Conservation (phyloP, 2,888 invertebrate species). For the Drosophila antonietae region DNA sequence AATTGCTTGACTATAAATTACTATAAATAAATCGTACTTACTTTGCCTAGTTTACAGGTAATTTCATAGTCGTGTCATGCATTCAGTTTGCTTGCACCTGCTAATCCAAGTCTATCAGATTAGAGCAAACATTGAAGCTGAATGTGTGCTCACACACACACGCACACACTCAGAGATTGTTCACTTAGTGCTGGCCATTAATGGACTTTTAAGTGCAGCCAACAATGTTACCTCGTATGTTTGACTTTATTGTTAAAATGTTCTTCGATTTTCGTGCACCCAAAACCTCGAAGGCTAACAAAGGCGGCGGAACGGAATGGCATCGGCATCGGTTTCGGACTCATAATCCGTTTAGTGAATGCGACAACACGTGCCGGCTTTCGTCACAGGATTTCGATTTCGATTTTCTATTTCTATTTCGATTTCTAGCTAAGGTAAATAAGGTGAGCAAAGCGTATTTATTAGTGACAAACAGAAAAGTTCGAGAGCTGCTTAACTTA, state of each 20-base stretch:
- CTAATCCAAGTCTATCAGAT: constrained; percentile 40
- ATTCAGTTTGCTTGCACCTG: constrained; percentile 3
- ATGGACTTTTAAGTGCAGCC: constrained; percentile 79
- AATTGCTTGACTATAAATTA: not conserved
- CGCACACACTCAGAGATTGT: constrained; percentile 57
- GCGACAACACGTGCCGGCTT: constrained; percentile 68
- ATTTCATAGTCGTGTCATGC: constrained; percentile 4
- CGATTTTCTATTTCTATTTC: constrained; percentile 10
- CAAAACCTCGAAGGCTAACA: not conserved
- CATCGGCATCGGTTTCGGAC: constrained; percentile 31
- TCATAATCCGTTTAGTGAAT: constrained; percentile 66
- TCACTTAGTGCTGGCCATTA: constrained; percentile 76
- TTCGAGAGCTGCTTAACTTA: constrained; percentile 28
- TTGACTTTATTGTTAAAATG: constrained; percentile 71
- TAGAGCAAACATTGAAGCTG: constrained; percentile 49
- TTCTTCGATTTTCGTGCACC: constrained; percentile 56
- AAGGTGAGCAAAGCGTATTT: constrained; percentile 46
- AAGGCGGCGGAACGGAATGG: not conserved
- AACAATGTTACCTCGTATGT: constrained; percentile 64
- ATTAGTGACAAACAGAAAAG: constrained; percentile 37
- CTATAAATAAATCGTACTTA: not conserved
- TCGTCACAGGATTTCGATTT: constrained; percentile 17
- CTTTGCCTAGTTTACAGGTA: constrained; percentile 17
- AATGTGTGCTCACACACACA: constrained; percentile 49
- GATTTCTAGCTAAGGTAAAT: constrained; percentile 40